Evolutionary conservation across 2,888 invertebrate genomes (phyloP).

Genomic region (Cerceris rybyensis): DNA sequence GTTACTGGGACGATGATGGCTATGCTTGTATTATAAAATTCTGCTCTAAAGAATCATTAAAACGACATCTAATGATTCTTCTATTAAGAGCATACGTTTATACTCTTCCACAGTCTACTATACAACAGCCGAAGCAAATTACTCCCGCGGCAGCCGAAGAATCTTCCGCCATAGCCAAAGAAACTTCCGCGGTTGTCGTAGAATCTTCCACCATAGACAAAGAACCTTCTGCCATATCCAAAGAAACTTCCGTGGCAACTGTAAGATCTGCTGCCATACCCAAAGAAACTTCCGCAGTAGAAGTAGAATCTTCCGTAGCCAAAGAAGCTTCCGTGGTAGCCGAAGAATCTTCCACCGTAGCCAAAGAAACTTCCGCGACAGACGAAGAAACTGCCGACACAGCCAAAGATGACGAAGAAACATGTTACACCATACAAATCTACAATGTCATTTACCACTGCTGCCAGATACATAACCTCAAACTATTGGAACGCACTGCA

Average conservation of each 20-base stretch:
- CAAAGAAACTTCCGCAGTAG: neutral
- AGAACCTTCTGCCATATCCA: neutral
- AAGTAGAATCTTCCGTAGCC: neutral
- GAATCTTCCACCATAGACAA: neutral
- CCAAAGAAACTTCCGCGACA: neutral
- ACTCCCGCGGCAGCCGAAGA: neutral
- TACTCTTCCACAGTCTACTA: neutral
- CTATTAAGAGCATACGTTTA: constrained; percentile 72
- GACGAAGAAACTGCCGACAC: neutral
- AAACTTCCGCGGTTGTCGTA: neutral
- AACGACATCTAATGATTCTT: constrained; percentile 73
- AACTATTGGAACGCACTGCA: constrained; percentile 61
- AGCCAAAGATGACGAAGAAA: neutral
- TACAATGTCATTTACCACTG: constrained; percentile 70
- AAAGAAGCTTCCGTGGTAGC: neutral
- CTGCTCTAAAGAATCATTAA: constrained; percentile 70
- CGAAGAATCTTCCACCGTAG: neutral
- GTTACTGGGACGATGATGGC: constrained; percentile 72
- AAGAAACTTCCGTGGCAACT: neutral
- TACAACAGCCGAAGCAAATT: neutral
- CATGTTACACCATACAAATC: constrained; percentile 66
- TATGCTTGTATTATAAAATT: constrained; percentile 74
- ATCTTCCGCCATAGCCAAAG: neutral
- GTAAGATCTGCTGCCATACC: neutral
- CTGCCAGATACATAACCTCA: constrained; percentile 73